These are phyloP conservation scores for Danio tinwini DNA, from an alignment of 2,797 vertebrate species.

Conservation along the genomic window DNA sequence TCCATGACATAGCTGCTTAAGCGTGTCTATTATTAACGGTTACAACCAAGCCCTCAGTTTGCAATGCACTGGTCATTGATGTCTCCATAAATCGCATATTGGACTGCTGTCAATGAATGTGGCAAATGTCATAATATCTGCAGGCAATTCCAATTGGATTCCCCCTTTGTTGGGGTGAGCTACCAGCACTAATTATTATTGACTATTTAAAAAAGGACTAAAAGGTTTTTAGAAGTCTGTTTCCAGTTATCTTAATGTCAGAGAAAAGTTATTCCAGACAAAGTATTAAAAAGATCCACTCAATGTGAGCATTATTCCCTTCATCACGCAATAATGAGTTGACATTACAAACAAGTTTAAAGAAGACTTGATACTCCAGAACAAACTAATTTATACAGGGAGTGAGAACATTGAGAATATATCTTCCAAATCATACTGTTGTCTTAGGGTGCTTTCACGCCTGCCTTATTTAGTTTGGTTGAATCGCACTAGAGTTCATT, in stretches of 20 bases:
- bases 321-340: background rate
- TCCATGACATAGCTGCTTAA: slow-evolving; percentile 29
- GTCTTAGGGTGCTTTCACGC: no score
- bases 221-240: background rate
- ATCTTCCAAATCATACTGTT: no score
- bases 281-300: background rate
- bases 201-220: background rate
- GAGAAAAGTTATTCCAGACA: background rate
- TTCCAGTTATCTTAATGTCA: background rate
- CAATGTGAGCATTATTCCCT: background rate
- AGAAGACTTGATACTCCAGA: no score
- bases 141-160: background rate
- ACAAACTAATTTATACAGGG: no score
- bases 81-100: slow-evolving; percentile 44
- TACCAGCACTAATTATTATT: background rate
- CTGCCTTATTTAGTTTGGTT: no score
- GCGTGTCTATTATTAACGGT: slow-evolving; percentile 21
- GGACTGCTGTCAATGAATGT: slow-evolving; percentile 37
- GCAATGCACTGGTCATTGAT: slow-evolving; percentile 21
- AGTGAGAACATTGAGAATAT: no score
- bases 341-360: background rate
- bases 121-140: background rate
- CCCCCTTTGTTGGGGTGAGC: background rate
- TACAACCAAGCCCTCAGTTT: slow-evolving; percentile 5
- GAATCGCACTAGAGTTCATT: no score